These are phyloP conservation scores for Nowickia ferox DNA, from an alignment of 2,888 invertebrate species.

Conservation along the genomic window DNA sequence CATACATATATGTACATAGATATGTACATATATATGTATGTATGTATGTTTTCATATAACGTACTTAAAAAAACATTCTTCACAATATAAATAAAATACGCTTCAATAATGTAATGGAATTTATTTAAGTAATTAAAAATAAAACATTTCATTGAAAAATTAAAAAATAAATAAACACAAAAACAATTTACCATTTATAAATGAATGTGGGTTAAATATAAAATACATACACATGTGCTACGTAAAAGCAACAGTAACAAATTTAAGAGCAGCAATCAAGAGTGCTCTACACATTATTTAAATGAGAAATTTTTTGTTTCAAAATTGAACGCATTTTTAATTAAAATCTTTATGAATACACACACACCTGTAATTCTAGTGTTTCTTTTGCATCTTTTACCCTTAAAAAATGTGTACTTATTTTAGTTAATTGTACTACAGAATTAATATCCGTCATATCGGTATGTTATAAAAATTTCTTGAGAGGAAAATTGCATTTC, in stretches of 20 bases:
- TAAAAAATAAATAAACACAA: slow-evolving; percentile 19
- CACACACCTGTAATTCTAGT: not conserved
- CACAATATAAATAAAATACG: slow-evolving; percentile 16
- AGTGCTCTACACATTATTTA: not conserved
- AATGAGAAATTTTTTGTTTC: not conserved
- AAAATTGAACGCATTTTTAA: not conserved
- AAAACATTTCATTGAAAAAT: slow-evolving; percentile 25
- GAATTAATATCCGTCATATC: too few species aligned
- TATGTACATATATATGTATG: not conserved
- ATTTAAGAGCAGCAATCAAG: not conserved
- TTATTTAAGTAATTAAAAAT: slow-evolving; percentile 65
- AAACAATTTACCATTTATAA: slow-evolving; percentile 56
- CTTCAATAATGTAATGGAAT: slow-evolving; percentile 57
- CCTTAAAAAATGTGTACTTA: too few species aligned
- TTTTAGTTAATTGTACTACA: too few species aligned
- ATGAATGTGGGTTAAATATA: slow-evolving; percentile 52
- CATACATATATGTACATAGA: not conserved
- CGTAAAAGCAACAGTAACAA: slow-evolving; percentile 1
- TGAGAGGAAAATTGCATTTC: too few species aligned
- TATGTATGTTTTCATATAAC: not conserved
- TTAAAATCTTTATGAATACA: slow-evolving; percentile 1
- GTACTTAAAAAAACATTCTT: not conserved
- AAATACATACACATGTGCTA: not conserved
- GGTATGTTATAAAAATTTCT: not conserved
- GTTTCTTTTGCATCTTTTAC: not conserved